Evolutionary conservation across 2,888 invertebrate genomes (phyloP).

Genomic region (Cotesia congregata): DNA sequence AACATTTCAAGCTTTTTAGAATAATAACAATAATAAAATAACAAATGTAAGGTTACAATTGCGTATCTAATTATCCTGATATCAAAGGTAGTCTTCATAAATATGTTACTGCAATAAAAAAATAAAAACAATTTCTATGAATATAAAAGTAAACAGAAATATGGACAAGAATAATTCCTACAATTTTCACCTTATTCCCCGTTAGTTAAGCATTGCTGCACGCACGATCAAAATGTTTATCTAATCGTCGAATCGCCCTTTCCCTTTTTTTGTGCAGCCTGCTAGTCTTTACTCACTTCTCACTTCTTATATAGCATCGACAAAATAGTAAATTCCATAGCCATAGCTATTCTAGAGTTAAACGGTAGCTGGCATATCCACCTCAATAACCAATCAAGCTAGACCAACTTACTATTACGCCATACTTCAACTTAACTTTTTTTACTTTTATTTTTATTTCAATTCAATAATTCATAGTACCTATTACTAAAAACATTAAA

Average conservation of each 20-base stretch:
- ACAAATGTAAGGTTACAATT: neutral
- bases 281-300: neutral
- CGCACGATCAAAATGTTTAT: constrained; percentile 55
- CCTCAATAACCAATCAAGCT: constrained; percentile 67
- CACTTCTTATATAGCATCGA: constrained; percentile 3
- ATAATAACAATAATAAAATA: too few relatives aligned
- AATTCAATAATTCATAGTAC: neutral
- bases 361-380: constrained; percentile 58
- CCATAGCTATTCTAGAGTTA: constrained; percentile 55
- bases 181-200: neutral
- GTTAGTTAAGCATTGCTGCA: constrained; percentile 22
- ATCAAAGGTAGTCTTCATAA: neutral
- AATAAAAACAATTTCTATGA: constrained; percentile 12
- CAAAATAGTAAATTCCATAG: constrained; percentile 66
- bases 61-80: neutral
- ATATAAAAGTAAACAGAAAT: neutral
- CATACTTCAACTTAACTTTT: constrained; percentile 62
- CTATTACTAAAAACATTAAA: too few relatives aligned
- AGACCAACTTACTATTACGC: constrained; percentile 62
- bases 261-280: constrained; percentile 55
- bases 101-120: neutral
- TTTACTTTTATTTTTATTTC: constrained; percentile 1
- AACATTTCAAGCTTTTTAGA: constrained; percentile 54
- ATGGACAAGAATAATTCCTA: neutral
- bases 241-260: constrained; percentile 63